Conservation (phyloP, 2,113 vertebrate genomes). For the Lepisosteus osseus region DNA sequence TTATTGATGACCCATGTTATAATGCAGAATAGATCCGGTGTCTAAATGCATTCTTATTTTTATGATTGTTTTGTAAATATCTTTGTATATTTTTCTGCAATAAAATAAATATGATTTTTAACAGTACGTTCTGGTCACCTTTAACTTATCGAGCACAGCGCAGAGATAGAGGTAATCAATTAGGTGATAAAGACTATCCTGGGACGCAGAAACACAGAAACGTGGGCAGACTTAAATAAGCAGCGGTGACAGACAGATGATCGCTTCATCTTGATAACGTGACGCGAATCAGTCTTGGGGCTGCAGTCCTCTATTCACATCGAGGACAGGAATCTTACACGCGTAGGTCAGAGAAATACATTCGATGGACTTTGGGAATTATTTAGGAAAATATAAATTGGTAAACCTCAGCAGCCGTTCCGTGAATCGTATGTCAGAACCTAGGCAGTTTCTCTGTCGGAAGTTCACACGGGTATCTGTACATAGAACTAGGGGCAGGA, state of each 20-base stretch:
- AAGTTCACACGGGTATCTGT: too few species aligned
- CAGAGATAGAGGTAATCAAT: neutral
- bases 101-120: constrained; percentile 83
- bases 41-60: constrained; percentile 95
- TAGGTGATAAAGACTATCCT: neutral
- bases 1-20: constrained; percentile 90
- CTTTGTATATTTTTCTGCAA: constrained; percentile 95
- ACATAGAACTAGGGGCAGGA: too few species aligned
- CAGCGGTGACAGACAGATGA: neutral
- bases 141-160: neutral
- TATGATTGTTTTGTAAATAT: constrained; percentile 94
- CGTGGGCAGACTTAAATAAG: neutral
- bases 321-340: too few species aligned
- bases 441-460: too few species aligned
- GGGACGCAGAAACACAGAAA: neutral
- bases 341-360: too few species aligned
- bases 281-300: too few species aligned
- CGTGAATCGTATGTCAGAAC: too few species aligned
- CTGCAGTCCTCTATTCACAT: too few species aligned
- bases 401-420: too few species aligned
- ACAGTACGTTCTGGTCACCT: neutral
- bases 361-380: too few species aligned
- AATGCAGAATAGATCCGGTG: constrained; percentile 88
- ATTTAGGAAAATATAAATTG: too few species aligned
- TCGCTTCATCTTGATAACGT: too few species aligned